Evolutionary conservation across 2,113 vertebrate species (phyloP).

Genomic region (Emydura subglobosa): DNA sequence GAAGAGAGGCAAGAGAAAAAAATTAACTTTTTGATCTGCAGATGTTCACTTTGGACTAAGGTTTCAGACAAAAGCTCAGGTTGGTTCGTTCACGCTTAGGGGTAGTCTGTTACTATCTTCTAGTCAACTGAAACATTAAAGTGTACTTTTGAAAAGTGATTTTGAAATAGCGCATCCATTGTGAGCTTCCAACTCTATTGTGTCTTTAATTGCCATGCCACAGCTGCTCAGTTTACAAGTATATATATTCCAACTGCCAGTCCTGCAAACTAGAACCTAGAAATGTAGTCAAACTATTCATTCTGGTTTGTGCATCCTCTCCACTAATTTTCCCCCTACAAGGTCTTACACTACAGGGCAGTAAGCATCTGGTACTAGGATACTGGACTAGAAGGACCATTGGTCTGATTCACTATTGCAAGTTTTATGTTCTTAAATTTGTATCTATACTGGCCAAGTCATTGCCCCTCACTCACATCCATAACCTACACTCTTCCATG

Average conservation of each 20-base stretch:
- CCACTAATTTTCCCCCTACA: not conserved
- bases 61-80: not conserved
- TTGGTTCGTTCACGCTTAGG: not conserved
- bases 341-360: not conserved
- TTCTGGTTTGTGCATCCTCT: not conserved
- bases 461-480: not conserved
- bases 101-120: not conserved
- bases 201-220: not conserved
- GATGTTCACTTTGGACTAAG: not conserved
- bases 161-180: not conserved
- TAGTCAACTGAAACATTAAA: not conserved
- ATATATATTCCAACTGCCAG: not conserved
- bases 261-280: not conserved
- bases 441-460: not conserved
- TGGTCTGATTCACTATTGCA: not conserved
- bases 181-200: not conserved
- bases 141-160: not conserved
- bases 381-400: not conserved
- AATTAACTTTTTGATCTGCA: not conserved
- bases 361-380: not conserved
- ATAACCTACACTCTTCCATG: no score
- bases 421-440: not conserved
- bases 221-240: no score
- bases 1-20: not conserved
- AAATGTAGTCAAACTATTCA: not conserved